Evolutionary conservation across 2,888 invertebrate species (phyloP).

Genomic region (Melipona bicolor): DNA sequence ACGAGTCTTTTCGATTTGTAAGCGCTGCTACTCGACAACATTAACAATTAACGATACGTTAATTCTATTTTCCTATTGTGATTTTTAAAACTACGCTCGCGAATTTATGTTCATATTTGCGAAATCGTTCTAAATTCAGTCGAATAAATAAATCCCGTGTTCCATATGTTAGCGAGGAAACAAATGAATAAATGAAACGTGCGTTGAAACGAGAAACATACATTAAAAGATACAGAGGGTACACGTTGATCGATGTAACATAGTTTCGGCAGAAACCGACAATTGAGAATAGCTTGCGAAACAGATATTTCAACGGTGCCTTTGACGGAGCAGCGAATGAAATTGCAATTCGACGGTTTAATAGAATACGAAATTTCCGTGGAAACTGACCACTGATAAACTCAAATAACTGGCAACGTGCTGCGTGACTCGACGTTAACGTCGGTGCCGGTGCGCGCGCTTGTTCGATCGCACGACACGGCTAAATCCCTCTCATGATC

Average conservation of each 20-base stretch:
- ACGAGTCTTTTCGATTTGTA: too few relatives aligned
- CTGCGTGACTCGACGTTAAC: slow-evolving; percentile 44
- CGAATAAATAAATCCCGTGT: too few relatives aligned
- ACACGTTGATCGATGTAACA: not conserved
- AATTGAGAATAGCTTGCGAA: not conserved
- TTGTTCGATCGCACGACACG: slow-evolving; percentile 18
- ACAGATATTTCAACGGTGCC: not conserved
- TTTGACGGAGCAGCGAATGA: not conserved
- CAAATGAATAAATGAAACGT: too few relatives aligned
- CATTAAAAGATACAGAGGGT: too few relatives aligned
- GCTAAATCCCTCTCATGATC: slow-evolving; percentile 22
- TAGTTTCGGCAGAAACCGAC: not conserved
- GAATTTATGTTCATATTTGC: too few relatives aligned
- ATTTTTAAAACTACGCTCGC: too few relatives aligned
- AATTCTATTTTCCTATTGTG: too few relatives aligned
- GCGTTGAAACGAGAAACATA: too few relatives aligned
- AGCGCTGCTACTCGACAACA: too few relatives aligned
- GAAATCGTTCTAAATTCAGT: too few relatives aligned
- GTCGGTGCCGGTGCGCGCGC: not conserved
- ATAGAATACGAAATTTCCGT: slow-evolving; percentile 43
- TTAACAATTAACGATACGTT: too few relatives aligned
- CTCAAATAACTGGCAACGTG: slow-evolving; percentile 46
- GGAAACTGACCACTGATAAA: slow-evolving; percentile 31
- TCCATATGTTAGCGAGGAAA: too few relatives aligned
- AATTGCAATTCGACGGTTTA: slow-evolving; percentile 1